Percentiles rank a stretch among this genome's conserved stretches.
Evolutionary conservation across 2,888 invertebrate species (phyloP).

Genomic region (Deilephila elpenor): DNA sequence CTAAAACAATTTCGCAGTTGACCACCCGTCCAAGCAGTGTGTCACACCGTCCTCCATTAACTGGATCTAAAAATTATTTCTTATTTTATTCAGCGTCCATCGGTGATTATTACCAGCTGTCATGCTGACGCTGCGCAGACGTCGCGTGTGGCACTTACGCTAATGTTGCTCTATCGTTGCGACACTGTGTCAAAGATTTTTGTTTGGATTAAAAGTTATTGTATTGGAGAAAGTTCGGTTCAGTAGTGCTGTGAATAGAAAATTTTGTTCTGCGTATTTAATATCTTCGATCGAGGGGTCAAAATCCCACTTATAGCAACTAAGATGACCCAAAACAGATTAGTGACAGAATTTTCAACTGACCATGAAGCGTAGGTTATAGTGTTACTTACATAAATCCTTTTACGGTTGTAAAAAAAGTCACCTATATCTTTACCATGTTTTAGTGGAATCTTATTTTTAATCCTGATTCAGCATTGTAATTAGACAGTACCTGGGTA

Average conservation of each 20-base stretch:
- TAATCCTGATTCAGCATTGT: too few relatives aligned
- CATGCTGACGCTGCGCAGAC: slow-evolving; percentile 72
- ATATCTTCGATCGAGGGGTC: too few relatives aligned
- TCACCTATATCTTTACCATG: too few relatives aligned
- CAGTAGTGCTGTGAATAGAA: background rate
- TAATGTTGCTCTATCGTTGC: slow-evolving; percentile 1
- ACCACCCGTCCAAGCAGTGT: slow-evolving; percentile 11
- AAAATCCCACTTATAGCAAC: too few relatives aligned
- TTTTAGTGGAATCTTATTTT: too few relatives aligned
- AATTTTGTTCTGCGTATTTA: background rate
- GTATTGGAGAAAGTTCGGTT: slow-evolving; percentile 22
- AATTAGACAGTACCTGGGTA: too few relatives aligned
- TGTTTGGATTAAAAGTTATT: slow-evolving; percentile 27
- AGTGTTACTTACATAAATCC: too few relatives aligned
- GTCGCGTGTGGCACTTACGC: slow-evolving; percentile 51
- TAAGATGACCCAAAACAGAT: too few relatives aligned
- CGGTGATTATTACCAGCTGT: slow-evolving; percentile 47
- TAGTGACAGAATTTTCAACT: too few relatives aligned
- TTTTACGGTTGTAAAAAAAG: too few relatives aligned
- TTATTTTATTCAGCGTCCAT: slow-evolving; percentile 61
- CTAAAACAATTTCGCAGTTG: background rate
- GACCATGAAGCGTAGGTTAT: too few relatives aligned
- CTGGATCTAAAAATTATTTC: slow-evolving; percentile 50
- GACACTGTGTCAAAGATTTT: slow-evolving; percentile 23
- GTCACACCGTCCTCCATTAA: slow-evolving; percentile 49